Evolutionary conservation across 1,140 invertebrate genomes (phyloP).

Genomic region (Polypedilum vanderplanki): DNA sequence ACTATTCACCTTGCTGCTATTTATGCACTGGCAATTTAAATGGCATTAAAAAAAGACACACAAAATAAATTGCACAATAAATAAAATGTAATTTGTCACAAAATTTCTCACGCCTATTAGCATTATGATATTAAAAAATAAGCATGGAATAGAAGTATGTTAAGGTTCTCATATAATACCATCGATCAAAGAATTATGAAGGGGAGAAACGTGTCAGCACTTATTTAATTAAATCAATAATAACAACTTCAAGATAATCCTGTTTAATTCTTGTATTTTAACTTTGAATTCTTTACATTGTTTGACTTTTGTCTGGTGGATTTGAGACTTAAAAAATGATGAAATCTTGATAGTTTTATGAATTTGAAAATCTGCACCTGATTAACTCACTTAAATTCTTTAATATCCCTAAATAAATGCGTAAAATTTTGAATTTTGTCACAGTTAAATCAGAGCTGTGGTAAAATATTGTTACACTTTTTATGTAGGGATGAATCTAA

Average conservation of each 20-base stretch:
- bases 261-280: background rate
- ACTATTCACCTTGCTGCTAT: too few species aligned
- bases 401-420: constrained; percentile 4
- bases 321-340: background rate
- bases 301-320: background rate
- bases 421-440: background rate
- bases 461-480: background rate
- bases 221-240: constrained; percentile 27
- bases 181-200: background rate
- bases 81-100: constrained; percentile 13
- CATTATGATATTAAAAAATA: background rate
- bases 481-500: background rate
- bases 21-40: too few species aligned
- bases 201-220: background rate
- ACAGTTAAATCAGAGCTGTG: background rate
- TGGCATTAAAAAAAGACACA: background rate
- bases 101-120: constrained; percentile 7
- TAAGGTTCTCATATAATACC: background rate
- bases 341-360: background rate
- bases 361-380: background rate
- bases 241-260: background rate
- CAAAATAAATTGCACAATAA: background rate
- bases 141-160: background rate
- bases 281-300: background rate
- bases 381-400: background rate